Evolutionary conservation across 2,888 invertebrate genomes (phyloP), one percentile per base, ranked within the genome.

Genomic region (Elmis aenea): DNA sequence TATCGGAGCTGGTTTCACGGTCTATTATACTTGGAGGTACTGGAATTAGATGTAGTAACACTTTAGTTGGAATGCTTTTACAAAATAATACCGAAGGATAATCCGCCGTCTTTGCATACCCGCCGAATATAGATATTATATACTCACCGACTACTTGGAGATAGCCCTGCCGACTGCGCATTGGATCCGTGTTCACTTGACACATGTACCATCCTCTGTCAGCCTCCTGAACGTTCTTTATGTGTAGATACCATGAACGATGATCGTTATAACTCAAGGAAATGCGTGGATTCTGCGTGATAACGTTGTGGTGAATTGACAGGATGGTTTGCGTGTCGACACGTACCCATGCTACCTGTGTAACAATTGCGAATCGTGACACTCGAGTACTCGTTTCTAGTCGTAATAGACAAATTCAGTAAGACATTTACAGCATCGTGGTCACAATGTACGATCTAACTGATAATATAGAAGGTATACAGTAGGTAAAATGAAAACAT

Each of bases 121-220:
- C n/a, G n/a, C n/a, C n/a, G n/a, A n/a, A n/a, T n/a, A n/a, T n/a
- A n/a, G n/a, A n/a, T n/a, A n/a, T 30, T 20, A 13, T 2, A 27
- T 9, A 74, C 85, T 80, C 62, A 91, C 92, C 91, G 24, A 91
- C 89, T 50, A 92, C 90, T 74, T 91, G 89, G 16, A 92, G 74
- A 64, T 90, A 92, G 34, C 91, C 92, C 62, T 89, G 86, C 36
- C 86, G 76, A 42, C 86, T 87, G 49, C 89, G 76, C 91, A 92
- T 92, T n/a, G 91, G 92, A 68, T 91, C 89, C 1, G 91, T 91
- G 69, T 92, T 91, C 51, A 92, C 83, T 69, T 91, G 90, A 63
- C 90, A 90, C 90, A 90, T 90, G 65, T 80, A 91, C 89, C 89
- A 91, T 41, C 91, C 91, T 2, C 90, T 76, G 69, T 91, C 91